Base-by-base conservation (phyloP, 2,888 invertebrate genomes). In the Drosophila mercatorum region DNA sequence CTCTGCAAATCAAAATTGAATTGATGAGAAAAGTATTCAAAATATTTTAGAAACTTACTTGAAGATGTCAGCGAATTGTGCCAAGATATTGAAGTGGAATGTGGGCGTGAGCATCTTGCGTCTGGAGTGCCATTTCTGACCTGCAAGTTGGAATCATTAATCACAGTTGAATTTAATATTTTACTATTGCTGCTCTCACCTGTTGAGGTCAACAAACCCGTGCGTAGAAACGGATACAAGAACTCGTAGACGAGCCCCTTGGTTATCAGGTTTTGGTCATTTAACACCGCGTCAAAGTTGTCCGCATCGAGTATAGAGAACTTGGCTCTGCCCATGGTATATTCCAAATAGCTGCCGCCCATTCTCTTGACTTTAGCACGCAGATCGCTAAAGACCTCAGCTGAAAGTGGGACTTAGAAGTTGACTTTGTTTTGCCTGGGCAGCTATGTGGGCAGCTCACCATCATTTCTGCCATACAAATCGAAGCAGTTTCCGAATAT, bases 401-500 rank as follows among this genome's bases (percentile, higher is more conserved):
- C 91, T 91, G 49, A 31, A 12, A 28, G 5, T n/a, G 26, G 3
- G 10, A 3, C 6, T 51, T 12, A 22, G 17, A 36, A 3, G 26
- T 0, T 0, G 14, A 1, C 8, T 38, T 1, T 2, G 1, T 5
- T 38, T 8, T 4, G 4, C 14, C 12, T 26, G 12, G 2, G 1
- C 10, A 36, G 22, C 4, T 14, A 31, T 8, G 4, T 14, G 17
- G 17, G 17, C 17, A 17, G 4, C 64, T 26, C 31, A 86, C 86
- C 64, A 26, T 75, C 60, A 38, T 36, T 70, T 26, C 60, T 59
- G 40, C 87, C 86, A 53, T 68, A 75, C 43, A 87, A 10, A 75
- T 92, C 92, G 26, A 92, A 88, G 57, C 71, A 77, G 61, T 91
- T 91, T 10, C 78, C 92, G 59, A 92, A 91, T 3, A 91, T 89